Evolutionary conservation across 2,888 invertebrate species (phyloP), one percentile per base, ranked within the genome.

Genomic region (Pharmacophagus antenor): DNA sequence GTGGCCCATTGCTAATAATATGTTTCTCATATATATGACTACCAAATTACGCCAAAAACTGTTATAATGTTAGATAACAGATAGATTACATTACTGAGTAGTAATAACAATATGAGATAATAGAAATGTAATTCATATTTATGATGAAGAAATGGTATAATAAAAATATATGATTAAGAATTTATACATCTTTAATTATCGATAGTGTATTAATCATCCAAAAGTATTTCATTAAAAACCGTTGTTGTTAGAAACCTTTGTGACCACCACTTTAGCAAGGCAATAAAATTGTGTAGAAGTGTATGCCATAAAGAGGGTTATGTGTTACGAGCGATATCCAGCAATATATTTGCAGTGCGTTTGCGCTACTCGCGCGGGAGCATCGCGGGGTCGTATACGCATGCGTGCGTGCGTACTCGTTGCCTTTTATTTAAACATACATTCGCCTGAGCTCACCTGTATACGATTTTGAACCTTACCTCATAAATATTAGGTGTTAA

Each of bases 271-370:
- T 64, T 71, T 70, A 70, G 48, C 49, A 63, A 47, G 46, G 73
- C 73, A 78, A 79, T 78, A 80, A 80, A 79, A 68, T 66, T 68
- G 70, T 71, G 69, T 72, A 63, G 58, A 63, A 67, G 63, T 62
- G 70, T 70, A 66, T 67, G 65, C 70, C 70, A 73, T 76, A 76
- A 76, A 75, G 68, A 70, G 70, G 68, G 68, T 70, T 66, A 73
- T 73, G 73, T 72, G 66, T 77, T 79, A 78, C 72, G 80, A 78
- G 70, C 70, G 62, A 68, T 70, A 66, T 62, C 61, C 63, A 58
- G 70, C 70, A 70, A 70, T 76, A 73, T 73, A 70, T 78, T 67
- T 61, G 56, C 63, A 25, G 58, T 61, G 55, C 50, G 63, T 57
- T 58, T 61, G 52, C 58, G 64, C 65, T 65, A 63, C 64, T 62